Evolutionary conservation across 2,113 vertebrate species (phyloP).

Genomic region (Thomomys bottae): DNA sequence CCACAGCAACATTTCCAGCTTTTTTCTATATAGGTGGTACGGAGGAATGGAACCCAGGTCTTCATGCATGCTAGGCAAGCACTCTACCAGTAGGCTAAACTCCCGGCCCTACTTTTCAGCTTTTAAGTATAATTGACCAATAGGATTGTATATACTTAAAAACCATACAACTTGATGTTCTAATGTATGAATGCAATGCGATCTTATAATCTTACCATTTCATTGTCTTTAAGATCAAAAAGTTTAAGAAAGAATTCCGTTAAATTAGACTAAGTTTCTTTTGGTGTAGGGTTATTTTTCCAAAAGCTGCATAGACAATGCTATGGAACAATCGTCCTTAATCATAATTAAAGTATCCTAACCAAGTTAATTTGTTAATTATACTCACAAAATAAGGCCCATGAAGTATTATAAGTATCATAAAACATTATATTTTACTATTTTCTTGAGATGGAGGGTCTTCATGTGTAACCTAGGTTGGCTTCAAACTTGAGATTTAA

Average conservation of each 20-base stretch:
- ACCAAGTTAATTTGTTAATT: slow-evolving; percentile 41
- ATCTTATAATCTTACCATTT: not conserved
- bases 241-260: slow-evolving; percentile 34
- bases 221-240: slow-evolving; percentile 7
- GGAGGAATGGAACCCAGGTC: no score
- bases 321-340: not conserved
- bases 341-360: slow-evolving; percentile 19
- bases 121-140: not conserved
- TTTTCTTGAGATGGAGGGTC: no score
- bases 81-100: no score
- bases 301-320: not conserved
- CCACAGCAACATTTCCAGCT: no score
- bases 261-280: slow-evolving; percentile 36
- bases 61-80: no score
- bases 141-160: not conserved
- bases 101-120: not conserved
- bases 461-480: no score
- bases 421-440: no score
- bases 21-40: no score
- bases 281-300: not conserved
- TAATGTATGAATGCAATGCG: not conserved
- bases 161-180: not conserved
- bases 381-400: slow-evolving; percentile 32
- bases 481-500: slow-evolving; percentile 16
- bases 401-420: not conserved